Conservation (phyloP, 2,888 invertebrate species). For the Mythimna vitellina region DNA sequence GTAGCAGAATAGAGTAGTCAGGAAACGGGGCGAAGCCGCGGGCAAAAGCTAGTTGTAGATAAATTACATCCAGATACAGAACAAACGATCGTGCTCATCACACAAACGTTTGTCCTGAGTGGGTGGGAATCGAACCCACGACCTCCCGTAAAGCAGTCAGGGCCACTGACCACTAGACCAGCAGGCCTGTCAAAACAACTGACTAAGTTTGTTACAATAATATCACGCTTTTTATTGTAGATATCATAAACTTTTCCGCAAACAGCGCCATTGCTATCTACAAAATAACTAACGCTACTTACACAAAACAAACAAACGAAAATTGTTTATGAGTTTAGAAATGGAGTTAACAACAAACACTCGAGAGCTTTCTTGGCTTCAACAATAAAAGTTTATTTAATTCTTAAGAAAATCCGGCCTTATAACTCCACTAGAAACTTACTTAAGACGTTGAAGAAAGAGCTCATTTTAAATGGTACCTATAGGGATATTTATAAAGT, state of each 20-base stretch:
- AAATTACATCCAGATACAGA: no score
- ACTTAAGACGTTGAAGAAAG: conserved; percentile 51
- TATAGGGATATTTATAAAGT: conserved; percentile 24
- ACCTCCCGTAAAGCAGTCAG: no score
- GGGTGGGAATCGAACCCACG: no score
- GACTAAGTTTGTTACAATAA: conserved; percentile 23
- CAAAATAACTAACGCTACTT: conserved; percentile 19
- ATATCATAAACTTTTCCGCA: conserved; percentile 13
- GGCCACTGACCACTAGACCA: no score
- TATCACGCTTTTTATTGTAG: conserved; percentile 21
- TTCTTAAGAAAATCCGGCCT: conserved; percentile 67
- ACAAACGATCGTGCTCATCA: no score
- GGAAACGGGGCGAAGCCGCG: no score
- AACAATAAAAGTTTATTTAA: conserved; percentile 63
- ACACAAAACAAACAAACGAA: conserved; percentile 47
- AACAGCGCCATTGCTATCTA: conserved; percentile 28
- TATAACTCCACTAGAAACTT: conserved; percentile 67
- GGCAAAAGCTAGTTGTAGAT: no score
- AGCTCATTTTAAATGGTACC: conserved; percentile 37
- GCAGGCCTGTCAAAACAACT: neutral
- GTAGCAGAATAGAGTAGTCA: no score
- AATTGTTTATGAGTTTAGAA: conserved; percentile 52
- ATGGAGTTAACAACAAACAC: conserved; percentile 60
- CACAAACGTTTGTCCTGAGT: no score
- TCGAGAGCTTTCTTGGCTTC: conserved; percentile 57